Percentiles rank a stretch among this genome's conserved stretches.
phyloP scores from a whole-genome alignment of 2,113 vertebrate genomes.

The human region GRCh38 chr14:51269001-51269500 shows the following conservation, averaged over 20 bases:
- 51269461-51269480: not conserved
- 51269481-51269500: not conserved
- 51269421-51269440: not conserved
- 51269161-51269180: not conserved
- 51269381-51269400: not conserved
- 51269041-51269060: not conserved
- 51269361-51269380: not conserved
- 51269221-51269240: no score
- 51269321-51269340: not conserved
- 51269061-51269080: not conserved
- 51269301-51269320: not conserved
- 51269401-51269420: not conserved
- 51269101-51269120: not conserved
- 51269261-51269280: not conserved
- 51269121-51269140: not conserved
- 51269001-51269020: not conserved
- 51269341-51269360: no score
- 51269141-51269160: not conserved
- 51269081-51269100: not conserved
- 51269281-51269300: not conserved
- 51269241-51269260: not conserved
- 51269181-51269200: not conserved
- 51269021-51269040: not conserved
- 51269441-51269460: not conserved
- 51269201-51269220: not conserved